Evolutionary conservation across 2,888 invertebrate genomes (phyloP), one percentile per base, ranked within the genome.

Genomic region (Tolmerus cingulatus): DNA sequence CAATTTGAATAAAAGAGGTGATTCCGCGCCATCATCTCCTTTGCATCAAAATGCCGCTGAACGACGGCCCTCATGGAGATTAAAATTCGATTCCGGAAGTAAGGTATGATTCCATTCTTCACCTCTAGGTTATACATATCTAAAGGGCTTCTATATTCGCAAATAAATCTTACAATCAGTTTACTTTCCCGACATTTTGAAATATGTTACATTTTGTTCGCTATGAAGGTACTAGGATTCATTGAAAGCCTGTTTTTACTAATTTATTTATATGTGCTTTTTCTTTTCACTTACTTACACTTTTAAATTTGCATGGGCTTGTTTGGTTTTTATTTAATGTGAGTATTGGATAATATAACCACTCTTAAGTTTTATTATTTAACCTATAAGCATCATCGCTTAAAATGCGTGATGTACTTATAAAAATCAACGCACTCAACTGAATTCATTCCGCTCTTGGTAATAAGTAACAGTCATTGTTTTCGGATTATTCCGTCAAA

Each of bases 51-150:
- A 88, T 23, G 89, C 91, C 88, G 91, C 92, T 51, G 97, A 97
- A 93, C 95, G 97, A 90, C 95, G 97, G 91, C 97, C 98, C 74
- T 97, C 97, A 90, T 98, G 98, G 98, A 95, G 97, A 93, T 95
- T 98, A 91, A 95, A 96, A 92, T 96, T 97, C 93, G 97, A 97
- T 94, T 96, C 97, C 93, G 94, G 96, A 93, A 97, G 96, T 94
- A 98, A 97, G 97, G 97, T 97, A 95, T 57, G 78, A 51, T 76
- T 51, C 46, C 8, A n/a, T 74, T 74, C 87, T 78, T 81, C 74
- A 74, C 37, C 77, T 27, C 51, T 57, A 23, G 77, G 34, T 37
- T 55, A 78, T 66, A 30, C 30, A 30, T 30, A 12, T 78, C 78
- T 55, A 79, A 66, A 43, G 51, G 51, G n/a, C 79, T 74, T 46